Conservation (phyloP, 2,797 vertebrate genomes). For the Chaetodon trifasciatus region DNA sequence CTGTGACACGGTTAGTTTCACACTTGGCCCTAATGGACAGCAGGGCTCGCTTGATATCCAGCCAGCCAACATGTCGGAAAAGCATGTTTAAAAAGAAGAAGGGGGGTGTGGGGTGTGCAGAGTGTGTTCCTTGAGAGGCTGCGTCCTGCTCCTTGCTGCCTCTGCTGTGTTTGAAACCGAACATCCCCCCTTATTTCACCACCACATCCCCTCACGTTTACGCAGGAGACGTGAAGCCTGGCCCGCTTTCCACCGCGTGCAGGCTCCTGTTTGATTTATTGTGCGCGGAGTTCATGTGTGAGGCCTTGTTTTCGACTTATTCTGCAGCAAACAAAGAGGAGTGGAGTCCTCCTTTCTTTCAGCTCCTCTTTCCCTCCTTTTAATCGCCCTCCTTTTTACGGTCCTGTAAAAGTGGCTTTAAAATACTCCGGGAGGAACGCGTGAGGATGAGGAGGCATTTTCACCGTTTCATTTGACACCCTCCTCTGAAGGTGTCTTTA, state of each 20-base stretch:
- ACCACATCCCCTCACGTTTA: neutral
- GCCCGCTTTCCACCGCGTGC: constrained; percentile 7
- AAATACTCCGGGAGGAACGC: constrained; percentile 65
- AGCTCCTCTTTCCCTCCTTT: constrained; percentile 63
- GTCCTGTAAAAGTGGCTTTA: constrained; percentile 81
- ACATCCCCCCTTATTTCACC: constrained; percentile 1
- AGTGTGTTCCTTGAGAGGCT: constrained; percentile 4
- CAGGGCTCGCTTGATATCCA: constrained; percentile 42
- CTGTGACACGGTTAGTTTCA: constrained; percentile 75
- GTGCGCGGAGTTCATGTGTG: constrained; percentile 43
- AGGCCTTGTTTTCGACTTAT: constrained; percentile 65
- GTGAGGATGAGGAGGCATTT: constrained; percentile 65
- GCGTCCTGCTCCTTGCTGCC: neutral
- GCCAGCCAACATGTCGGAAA: constrained; percentile 63
- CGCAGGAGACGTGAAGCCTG: constrained; percentile 13
- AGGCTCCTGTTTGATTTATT: constrained; percentile 51
- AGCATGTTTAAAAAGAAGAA: neutral
- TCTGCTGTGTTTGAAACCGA: neutral
- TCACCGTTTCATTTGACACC: constrained; percentile 69
- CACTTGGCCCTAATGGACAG: constrained; percentile 66
- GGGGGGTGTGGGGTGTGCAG: neutral
- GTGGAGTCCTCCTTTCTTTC: constrained; percentile 53
- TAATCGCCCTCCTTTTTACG: constrained; percentile 81
- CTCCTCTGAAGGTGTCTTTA: constrained; percentile 51
- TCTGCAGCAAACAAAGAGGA: constrained; percentile 71